phyloP scores from a whole-genome alignment of 2,888 invertebrate species.

The Drosophila meridiana region DNA sequence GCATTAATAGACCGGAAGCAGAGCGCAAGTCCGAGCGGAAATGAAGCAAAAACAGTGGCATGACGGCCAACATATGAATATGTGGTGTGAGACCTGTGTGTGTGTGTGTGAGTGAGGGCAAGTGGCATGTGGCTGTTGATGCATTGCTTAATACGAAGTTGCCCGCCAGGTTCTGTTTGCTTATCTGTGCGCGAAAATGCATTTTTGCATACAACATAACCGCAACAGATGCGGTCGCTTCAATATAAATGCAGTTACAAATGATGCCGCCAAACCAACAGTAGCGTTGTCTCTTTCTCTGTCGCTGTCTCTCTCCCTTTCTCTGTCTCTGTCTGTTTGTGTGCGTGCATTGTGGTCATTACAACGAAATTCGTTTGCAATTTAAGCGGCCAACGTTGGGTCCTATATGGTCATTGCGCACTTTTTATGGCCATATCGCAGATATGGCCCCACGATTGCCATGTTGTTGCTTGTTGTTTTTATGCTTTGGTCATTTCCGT shows the following conservation, averaged over 20 bases:
- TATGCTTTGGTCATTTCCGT: constrained; percentile 77
- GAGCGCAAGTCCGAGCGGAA: constrained; percentile 65
- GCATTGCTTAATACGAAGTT: constrained; percentile 63
- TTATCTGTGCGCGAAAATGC: constrained; percentile 81
- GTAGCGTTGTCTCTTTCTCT: not conserved
- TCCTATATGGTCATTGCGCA: constrained; percentile 23
- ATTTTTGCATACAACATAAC: constrained; percentile 81
- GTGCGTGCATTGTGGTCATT: constrained; percentile 70
- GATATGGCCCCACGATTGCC: constrained; percentile 34
- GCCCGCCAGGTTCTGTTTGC: constrained; percentile 51
- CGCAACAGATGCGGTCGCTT: constrained; percentile 81
- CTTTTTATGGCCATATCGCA: constrained; percentile 62
- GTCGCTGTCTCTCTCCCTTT: constrained; percentile 11
- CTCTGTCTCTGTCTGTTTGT: constrained; percentile 2
- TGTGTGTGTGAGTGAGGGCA: not conserved
- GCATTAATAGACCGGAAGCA: constrained; percentile 76
- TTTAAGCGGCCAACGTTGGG: constrained; percentile 46
- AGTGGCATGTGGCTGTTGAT: constrained; percentile 47
- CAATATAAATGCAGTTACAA: constrained; percentile 81
- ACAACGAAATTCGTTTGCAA: constrained; percentile 76
- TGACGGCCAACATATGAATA: not conserved
- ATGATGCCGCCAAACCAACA: constrained; percentile 56
- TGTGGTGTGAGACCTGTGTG: not conserved
- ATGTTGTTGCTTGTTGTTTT: constrained; percentile 58
- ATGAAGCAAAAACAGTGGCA: constrained; percentile 58